These are phyloP conservation scores for Agonopterix subpropinquella DNA, from an alignment of 2,888 invertebrate genomes.

Conservation along the genomic window DNA sequence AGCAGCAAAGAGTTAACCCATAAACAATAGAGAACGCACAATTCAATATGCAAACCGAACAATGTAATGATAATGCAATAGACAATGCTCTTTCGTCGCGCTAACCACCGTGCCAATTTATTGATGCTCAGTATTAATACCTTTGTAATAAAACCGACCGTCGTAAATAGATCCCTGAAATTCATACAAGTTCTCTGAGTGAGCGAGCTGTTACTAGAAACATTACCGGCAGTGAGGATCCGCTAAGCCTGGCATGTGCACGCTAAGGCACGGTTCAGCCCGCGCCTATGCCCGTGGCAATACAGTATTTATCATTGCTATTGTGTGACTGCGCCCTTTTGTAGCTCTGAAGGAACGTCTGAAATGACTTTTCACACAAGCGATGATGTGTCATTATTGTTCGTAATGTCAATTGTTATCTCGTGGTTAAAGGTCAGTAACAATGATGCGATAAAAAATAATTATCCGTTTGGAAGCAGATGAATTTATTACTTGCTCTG, in stretches of 20 bases:
- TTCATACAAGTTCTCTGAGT: constrained; percentile 15
- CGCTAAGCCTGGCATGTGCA: constrained; percentile 23
- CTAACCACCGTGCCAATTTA: constrained; percentile 69
- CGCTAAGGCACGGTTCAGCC: constrained; percentile 36
- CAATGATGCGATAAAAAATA: constrained; percentile 8
- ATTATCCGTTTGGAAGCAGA: constrained; percentile 3
- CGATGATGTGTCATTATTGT: constrained; percentile 11
- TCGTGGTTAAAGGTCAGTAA: constrained; percentile 7
- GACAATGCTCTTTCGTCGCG: constrained; percentile 71
- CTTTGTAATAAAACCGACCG: constrained; percentile 54
- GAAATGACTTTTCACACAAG: constrained; percentile 11
- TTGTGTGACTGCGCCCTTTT: constrained; percentile 51
- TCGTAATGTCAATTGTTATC: constrained; percentile 12
- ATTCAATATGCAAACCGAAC: constrained; percentile 71
- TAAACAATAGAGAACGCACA: constrained; percentile 69
- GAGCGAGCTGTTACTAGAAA: not conserved
- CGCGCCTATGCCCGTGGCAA: constrained; percentile 54
- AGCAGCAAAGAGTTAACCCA: constrained; percentile 32
- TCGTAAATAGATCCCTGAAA: constrained; percentile 28
- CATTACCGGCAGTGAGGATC: constrained; percentile 26
- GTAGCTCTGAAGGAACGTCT: constrained; percentile 9
- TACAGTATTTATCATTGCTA: constrained; percentile 60
- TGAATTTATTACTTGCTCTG: not conserved
- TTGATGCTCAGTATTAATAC: constrained; percentile 62
- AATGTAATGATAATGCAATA: constrained; percentile 67